Conservation (phyloP, 2,888 invertebrate genomes). For the Apotomis betuletana region DNA sequence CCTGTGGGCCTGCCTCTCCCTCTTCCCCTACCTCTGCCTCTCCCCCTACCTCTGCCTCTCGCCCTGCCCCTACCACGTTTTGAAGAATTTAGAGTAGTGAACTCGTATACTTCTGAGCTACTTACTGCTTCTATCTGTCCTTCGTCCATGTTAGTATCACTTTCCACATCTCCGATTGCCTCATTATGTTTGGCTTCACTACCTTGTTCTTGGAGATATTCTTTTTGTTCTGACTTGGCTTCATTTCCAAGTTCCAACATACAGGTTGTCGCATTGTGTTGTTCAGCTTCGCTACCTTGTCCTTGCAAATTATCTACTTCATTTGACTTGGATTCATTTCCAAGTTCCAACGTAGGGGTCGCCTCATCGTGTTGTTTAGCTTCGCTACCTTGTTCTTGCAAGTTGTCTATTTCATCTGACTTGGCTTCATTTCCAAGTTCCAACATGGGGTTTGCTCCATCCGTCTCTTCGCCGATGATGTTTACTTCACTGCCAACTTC, state of each 20-base stretch:
- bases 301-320: constrained; percentile 14
- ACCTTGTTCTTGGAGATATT: constrained; percentile 4
- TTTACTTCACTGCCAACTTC: constrained; percentile 39
- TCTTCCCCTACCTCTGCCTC: constrained; percentile 22
- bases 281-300: neutral
- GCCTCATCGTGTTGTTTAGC: neutral
- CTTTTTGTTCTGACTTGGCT: constrained; percentile 18
- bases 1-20: constrained; percentile 4
- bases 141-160: constrained; percentile 8
- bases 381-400: neutral
- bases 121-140: constrained; percentile 24
- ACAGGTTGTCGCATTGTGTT: too few species aligned
- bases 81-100: neutral
- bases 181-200: neutral
- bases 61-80: constrained; percentile 22
- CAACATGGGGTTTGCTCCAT: constrained; percentile 8
- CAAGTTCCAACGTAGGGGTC: too few species aligned
- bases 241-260: neutral
- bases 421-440: constrained; percentile 25
- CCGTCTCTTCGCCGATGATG: constrained; percentile 25
- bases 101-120: constrained; percentile 25
- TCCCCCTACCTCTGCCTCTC: constrained; percentile 21
- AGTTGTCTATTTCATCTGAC: constrained; percentile 21
- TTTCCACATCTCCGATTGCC: neutral
- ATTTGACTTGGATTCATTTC: constrained; percentile 20